Evolutionary conservation across 2,797 vertebrate species (phyloP), one percentile per base, ranked within the genome.

Genomic region (Jordanella pulchra): DNA sequence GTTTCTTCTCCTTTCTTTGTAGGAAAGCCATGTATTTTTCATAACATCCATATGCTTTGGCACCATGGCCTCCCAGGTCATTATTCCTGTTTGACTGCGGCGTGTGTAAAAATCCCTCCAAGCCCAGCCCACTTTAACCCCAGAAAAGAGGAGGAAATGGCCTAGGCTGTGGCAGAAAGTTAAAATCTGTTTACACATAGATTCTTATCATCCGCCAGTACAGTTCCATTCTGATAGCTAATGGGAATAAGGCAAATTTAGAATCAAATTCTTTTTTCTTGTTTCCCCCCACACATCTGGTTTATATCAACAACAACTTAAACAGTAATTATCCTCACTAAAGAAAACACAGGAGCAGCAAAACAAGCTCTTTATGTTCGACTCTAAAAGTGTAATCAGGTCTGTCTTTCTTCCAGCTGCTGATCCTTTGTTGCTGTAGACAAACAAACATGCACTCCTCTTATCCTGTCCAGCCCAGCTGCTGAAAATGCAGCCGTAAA

Each of bases 191-290:
- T 89, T 87, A 84, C 68, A 61, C 54, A 77, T 47, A 89, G 89
- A 93, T 93, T 78, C 35, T 79, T 88, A 93, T 93, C 91, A 12
- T 67, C 50, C 58, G 0, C 74, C 60, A 48, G 66, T 69, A 67
- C 80, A 77, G 84, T 91, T 93, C 84, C 12, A 70, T 79, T 69
- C 86, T 77, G 83, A 93, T 92, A 86, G 69, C 83, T 85, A 77
- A 87, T 76, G 85, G 89, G 86, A 92, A 92, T 88, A 79, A 70
- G 54, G 73, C 78, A 84, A 78, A 92, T 90, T 90, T 83, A 86
- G 84, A 88, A 83, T 81, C 75, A 82, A 79, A 84, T 71, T 55
- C 60, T 73, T 82, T n/a, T 54, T 68, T 55, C 60, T 73, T 82
- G 18, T 54, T 68, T 64, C 44, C 30, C 28, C 21, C n/a, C 45